A percentile compares a stretch with the other conserved stretches of the same genome.
These are phyloP conservation scores for Akabosia matsudoensis DNA, from an alignment of 1,140 invertebrate species.

Conservation along the genomic window DNA sequence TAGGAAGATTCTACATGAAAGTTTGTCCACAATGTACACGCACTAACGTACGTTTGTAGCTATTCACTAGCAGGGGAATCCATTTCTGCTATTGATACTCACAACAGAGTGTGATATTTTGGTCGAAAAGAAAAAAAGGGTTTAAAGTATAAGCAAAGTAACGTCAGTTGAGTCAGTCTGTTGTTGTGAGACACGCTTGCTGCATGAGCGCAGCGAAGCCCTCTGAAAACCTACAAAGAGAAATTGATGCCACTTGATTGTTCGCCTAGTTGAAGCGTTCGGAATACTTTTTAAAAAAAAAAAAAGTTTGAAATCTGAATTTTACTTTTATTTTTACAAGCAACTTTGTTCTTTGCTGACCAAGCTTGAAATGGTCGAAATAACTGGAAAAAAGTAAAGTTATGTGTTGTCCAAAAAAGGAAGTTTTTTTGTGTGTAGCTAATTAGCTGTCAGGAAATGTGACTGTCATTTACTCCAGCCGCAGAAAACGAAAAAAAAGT, in stretches of 20 bases:
- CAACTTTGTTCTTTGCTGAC: no score
- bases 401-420: constrained; percentile 11
- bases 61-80: no score
- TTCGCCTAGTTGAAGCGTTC: no score
- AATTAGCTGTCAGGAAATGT: constrained; percentile 9
- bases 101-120: background rate
- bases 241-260: no score
- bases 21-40: no score
- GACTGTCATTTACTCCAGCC: background rate
- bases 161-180: constrained; percentile 34
- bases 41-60: no score
- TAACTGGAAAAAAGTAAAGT: background rate
- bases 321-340: no score
- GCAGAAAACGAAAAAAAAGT: background rate
- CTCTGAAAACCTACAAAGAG: background rate
- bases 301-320: no score
- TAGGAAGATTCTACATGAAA: no score
- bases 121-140: background rate
- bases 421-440: background rate
- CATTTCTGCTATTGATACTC: background rate
- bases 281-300: no score
- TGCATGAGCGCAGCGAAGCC: constrained; percentile 32
- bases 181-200: constrained; percentile 37
- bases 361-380: no score
- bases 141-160: background rate